Evolutionary conservation across 2,113 vertebrate genomes (phyloP), one percentile per base, ranked within the genome.

Genomic region (Onychostruthus taczanowskii): DNA sequence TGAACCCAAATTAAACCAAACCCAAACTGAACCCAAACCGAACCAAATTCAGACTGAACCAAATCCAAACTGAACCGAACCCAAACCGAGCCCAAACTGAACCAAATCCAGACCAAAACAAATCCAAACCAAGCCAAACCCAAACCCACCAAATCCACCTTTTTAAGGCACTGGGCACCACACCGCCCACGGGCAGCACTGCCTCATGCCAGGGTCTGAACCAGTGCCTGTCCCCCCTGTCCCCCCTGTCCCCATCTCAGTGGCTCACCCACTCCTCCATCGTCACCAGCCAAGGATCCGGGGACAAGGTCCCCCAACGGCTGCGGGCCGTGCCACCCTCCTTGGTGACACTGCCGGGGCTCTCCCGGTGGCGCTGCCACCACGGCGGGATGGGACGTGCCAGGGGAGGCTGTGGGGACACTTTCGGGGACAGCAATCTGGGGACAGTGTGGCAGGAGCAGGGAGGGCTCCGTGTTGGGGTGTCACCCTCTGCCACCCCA

Each of bases 161-260:
- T 11, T 64, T 28, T 0, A 10, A 23, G 11, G 43, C 61, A 21
- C 67, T 1, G 3, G 3, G 39, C 31, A 9, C 46, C 64, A 7
- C 31, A 2, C 3, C 5, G 0, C 6, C 11, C 11, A 0, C 1
- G 8, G n/a, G 74, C n/a, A 72, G 12, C 44, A 19, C 16, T 2
- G 10, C 53, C 31, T 18, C 19, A 0, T 1, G 24, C 31, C 59
- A 11, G 37, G 0, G 0, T 2, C 66, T 18, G 1, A 16, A 10
- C 8, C 0, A 1, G 55, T 6, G 47, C 4, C 37, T 37, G 37
- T 37, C 37, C 47, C n/a, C 10, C 28, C 0, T 0, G 58, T 50
- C 56, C 77, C 76, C 76, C 28, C 4, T 2, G 35, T 43, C 37
- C 85, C 67, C 22, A 0, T 16, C 27, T 22, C 75, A 3, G 84